A percentile compares a stretch with the other conserved stretches of the same genome.
Evolutionary conservation across 1,140 invertebrate species (phyloP).

Genomic region (Cydia fagiglandana): DNA sequence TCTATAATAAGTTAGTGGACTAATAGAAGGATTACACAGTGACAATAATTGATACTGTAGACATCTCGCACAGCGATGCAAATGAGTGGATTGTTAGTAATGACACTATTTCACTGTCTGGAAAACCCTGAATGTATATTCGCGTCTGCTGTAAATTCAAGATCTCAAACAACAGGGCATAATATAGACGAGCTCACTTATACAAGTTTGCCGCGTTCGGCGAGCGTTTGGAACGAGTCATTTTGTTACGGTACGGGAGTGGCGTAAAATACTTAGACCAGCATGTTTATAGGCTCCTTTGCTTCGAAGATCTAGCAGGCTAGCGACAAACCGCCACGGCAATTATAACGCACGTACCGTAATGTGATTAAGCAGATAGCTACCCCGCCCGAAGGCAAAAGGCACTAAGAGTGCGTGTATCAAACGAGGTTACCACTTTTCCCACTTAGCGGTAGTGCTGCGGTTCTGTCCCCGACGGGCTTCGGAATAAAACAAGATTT

Average conservation of each 20-base stretch:
- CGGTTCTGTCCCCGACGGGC: constrained; percentile 9
- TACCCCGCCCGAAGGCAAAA: neutral
- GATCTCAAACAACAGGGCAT: neutral
- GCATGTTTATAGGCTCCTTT: neutral
- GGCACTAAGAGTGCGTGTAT: constrained; percentile 4
- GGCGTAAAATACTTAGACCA: neutral
- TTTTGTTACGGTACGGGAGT: neutral
- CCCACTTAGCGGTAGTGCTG: neutral
- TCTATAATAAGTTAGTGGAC: neutral
- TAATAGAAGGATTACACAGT: too few species aligned
- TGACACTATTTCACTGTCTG: neutral
- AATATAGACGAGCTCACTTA: neutral
- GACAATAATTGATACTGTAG: neutral
- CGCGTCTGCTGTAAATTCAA: neutral
- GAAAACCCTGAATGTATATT: neutral
- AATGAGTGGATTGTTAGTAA: neutral
- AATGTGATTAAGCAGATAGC: constrained; percentile 29
- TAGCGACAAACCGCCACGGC: constrained; percentile 21
- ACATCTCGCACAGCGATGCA: too few species aligned
- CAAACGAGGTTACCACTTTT: constrained; percentile 1
- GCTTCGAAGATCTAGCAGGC: neutral
- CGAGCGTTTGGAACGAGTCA: neutral
- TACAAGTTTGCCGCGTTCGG: neutral
- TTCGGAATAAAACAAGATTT: constrained; percentile 27
- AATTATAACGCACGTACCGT: constrained; percentile 29